Conservation (phyloP, 2,797 vertebrate species). For the Karalla daura region DNA sequence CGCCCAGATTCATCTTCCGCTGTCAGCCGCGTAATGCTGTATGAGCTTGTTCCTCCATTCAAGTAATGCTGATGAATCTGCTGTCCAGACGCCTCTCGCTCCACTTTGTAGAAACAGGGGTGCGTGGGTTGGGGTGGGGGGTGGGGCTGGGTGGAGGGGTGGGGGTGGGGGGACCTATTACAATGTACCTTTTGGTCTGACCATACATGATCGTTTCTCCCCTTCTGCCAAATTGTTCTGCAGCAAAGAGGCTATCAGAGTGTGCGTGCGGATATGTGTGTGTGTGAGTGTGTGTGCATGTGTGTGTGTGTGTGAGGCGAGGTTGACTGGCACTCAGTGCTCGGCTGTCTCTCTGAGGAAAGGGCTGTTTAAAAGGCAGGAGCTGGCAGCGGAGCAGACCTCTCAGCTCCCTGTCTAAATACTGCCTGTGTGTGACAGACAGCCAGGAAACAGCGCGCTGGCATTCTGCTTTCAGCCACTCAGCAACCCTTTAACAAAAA, state of each 20-base stretch:
- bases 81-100: conserved; percentile 73
- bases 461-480: conserved; percentile 72
- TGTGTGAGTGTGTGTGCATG: conserved; percentile 8
- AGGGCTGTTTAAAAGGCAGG: conserved; percentile 80
- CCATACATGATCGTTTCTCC: conserved; percentile 68
- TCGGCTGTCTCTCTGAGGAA: conserved; percentile 81
- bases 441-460: conserved; percentile 74
- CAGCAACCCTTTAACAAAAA: conserved; percentile 73
- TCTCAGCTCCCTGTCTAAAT: conserved; percentile 82
- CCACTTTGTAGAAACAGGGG: conserved; percentile 74
- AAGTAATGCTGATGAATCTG: conserved; percentile 80
- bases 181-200: conserved; percentile 74
- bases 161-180: conserved; percentile 76
- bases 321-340: conserved; percentile 78
- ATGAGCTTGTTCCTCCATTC: conserved; percentile 74
- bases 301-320: conserved; percentile 36
- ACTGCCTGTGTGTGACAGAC: conserved; percentile 80
- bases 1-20: conserved; percentile 78
- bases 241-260: conserved; percentile 59
- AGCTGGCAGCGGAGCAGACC: conserved; percentile 77
- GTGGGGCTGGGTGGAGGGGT: too few species aligned
- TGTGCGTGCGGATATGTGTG: conserved; percentile 1
- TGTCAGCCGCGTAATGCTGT: conserved; percentile 79
- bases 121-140: too few species aligned
- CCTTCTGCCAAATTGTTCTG: conserved; percentile 67